Evolutionary conservation across 2,888 invertebrate species (phyloP).

Genomic region (Aphelenchoides bicaudatus): DNA sequence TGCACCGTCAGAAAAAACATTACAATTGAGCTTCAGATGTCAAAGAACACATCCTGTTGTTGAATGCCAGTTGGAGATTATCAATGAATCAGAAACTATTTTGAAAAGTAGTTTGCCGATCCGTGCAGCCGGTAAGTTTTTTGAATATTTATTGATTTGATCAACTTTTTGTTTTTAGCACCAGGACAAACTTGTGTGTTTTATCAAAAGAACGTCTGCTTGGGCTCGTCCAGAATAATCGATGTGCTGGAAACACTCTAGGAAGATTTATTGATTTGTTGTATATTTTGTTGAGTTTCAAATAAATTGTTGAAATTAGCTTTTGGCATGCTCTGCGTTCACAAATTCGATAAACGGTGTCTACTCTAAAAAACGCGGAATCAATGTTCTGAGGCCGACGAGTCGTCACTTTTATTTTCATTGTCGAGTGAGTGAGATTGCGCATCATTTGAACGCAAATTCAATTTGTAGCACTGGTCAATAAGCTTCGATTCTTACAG

Average conservation of each 20-base stretch:
- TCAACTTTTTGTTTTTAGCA: constrained; percentile 66
- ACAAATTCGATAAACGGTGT: too few relatives aligned
- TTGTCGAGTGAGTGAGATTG: too few relatives aligned
- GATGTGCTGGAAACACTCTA: constrained; percentile 26
- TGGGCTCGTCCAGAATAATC: constrained; percentile 51
- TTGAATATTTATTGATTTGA: not conserved
- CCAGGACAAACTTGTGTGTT: constrained; percentile 71
- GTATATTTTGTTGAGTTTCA: not conserved
- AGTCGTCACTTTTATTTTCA: too few relatives aligned
- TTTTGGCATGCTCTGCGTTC: too few relatives aligned
- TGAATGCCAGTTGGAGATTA: constrained; percentile 26
- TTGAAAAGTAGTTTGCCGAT: constrained; percentile 37
- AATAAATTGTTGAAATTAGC: too few relatives aligned
- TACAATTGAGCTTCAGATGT: constrained; percentile 13
- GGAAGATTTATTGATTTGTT: too few relatives aligned
- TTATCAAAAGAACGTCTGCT: constrained; percentile 44
- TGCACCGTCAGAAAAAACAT: too few relatives aligned
- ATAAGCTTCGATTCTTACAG: too few relatives aligned
- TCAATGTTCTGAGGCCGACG: too few relatives aligned
- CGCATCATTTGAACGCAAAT: too few relatives aligned
- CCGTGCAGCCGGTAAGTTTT: constrained; percentile 48
- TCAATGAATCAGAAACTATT: constrained; percentile 10
- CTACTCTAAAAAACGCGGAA: too few relatives aligned
- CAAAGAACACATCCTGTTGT: constrained; percentile 49
- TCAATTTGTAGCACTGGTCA: too few relatives aligned